Base-by-base conservation (phyloP, 2,797 vertebrate species). In the Epinephelus malabaricus region DNA sequence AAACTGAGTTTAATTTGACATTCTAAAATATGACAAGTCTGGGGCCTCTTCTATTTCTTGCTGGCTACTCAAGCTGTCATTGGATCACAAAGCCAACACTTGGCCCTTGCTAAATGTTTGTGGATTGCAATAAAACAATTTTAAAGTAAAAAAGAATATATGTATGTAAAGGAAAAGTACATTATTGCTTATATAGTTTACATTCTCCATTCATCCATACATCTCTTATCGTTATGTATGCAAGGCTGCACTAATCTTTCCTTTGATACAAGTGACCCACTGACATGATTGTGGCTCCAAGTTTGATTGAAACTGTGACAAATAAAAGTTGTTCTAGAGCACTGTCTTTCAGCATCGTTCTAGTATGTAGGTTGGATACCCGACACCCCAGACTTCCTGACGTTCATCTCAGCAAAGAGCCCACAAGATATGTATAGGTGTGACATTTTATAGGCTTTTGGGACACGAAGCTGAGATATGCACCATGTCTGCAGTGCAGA, bases 1-100 rank as follows among this genome's bases (percentile, higher is more conserved):
- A 89, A 67, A 46, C 66, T 18, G 40, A 67, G 59, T 85, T 81
- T 75, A 78, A 88, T 86, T 82, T 81, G 34, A 86, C 79, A 73
- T 84, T 68, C 47, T 69, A 63, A 81, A 84, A 86, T 78, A 38
- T 72, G 70, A 88, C 83, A 79, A 86, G 72, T 73, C 53, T 15
- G 46, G 34, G 40, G 80, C 47, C 23, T 73, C 58, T 17, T 73
- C 25, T 53, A 66, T 78, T 56, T 50, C 60, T 51, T 1, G 11
- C 51, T 49, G 62, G n/a, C 34, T 66, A 43, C 23, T 59, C 10
- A 55, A 58, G 61, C 58, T 49, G 45, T 47, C 51, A 18, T 13
- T 53, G 49, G 25, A 40, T 53, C 62, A 43, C 40, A 62, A 47
- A 73, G 47, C 50, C 4, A 15, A 14, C 51, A 30, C 30, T 40